Evolutionary conservation across 92 coral and sea anemone species (phyloP).

Genomic region (Porites lobata): DNA sequence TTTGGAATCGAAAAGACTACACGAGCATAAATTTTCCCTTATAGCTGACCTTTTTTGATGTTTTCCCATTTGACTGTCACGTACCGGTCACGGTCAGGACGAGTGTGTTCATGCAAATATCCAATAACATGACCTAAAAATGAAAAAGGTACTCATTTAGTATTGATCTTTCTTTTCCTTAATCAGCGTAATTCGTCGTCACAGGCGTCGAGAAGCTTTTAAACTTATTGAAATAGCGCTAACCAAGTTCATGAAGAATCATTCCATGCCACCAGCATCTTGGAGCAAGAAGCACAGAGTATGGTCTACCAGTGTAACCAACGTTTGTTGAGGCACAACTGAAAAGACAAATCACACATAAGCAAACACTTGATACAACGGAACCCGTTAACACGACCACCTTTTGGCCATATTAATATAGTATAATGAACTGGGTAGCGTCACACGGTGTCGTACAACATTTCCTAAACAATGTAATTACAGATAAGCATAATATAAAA

Average conservation of each 20-base stretch:
- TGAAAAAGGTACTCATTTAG: too few species aligned
- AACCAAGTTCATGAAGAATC: constrained; percentile 49
- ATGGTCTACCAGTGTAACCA: constrained; percentile 26
- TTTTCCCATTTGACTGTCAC: constrained; percentile 36
- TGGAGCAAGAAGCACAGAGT: constrained; percentile 29
- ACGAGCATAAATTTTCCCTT: not conserved
- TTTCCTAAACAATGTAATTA: too few species aligned
- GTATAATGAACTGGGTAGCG: too few species aligned
- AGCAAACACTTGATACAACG: too few species aligned
- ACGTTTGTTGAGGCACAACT: constrained; percentile 48
- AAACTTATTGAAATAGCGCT: not conserved
- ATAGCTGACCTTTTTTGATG: constrained; percentile 11
- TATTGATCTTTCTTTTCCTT: too few species aligned
- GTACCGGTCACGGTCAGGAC: constrained; percentile 29
- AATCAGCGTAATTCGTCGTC: too few species aligned
- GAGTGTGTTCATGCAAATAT: constrained; percentile 32
- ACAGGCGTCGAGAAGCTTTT: too few species aligned
- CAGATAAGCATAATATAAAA: too few species aligned
- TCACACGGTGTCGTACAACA: too few species aligned
- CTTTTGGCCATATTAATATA: too few species aligned
- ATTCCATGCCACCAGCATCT: constrained; percentile 64
- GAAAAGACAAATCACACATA: not conserved
- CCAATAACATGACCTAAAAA: constrained; percentile 39
- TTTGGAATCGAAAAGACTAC: not conserved
- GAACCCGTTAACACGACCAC: too few species aligned